These are phyloP conservation scores for Wasmannia auropunctata DNA, from an alignment of 1,140 invertebrate genomes.

Conservation along the genomic window DNA sequence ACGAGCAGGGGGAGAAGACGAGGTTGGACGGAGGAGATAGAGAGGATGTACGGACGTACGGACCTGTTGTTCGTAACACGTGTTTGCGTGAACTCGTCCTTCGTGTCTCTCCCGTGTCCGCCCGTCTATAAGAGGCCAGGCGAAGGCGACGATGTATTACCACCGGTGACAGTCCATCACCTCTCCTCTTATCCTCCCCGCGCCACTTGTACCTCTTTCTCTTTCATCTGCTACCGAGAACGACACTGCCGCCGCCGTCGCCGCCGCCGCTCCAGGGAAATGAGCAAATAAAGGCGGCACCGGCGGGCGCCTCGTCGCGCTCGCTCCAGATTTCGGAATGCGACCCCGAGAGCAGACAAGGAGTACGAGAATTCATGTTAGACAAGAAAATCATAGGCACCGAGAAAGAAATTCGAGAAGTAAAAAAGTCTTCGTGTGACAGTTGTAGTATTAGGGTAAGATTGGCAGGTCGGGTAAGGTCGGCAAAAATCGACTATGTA, in stretches of 20 bases:
- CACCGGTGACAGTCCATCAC: slow-evolving; percentile 83
- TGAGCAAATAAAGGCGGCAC: slow-evolving; percentile 81
- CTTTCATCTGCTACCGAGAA: slow-evolving; percentile 59
- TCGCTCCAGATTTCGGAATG: slow-evolving; percentile 81
- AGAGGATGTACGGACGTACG: slow-evolving; percentile 71
- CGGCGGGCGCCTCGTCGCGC: slow-evolving; percentile 72
- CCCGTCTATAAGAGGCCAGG: slow-evolving; percentile 73
- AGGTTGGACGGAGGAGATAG: slow-evolving; percentile 37
- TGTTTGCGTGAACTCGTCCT: slow-evolving; percentile 83
- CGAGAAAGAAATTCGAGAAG: slow-evolving; percentile 11
- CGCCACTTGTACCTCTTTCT: slow-evolving; percentile 41
- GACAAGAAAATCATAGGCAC: neutral
- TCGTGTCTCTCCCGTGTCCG: slow-evolving; percentile 67
- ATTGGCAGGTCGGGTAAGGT: neutral
- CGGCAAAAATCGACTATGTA: neutral
- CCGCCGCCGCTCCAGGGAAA: slow-evolving; percentile 75
- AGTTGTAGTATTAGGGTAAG: neutral
- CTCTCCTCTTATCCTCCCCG: slow-evolving; percentile 53
- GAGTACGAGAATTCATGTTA: slow-evolving; percentile 4
- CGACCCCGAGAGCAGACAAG: slow-evolving; percentile 54
- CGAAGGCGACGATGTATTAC: slow-evolving; percentile 84
- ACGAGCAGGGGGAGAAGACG: slow-evolving; percentile 45
- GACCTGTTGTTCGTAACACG: slow-evolving; percentile 82
- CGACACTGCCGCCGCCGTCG: slow-evolving; percentile 40
- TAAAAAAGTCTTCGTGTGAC: neutral